Evolutionary conservation across 2,797 vertebrate genomes (phyloP).

Genomic region (Sebastes trivittatus): DNA sequence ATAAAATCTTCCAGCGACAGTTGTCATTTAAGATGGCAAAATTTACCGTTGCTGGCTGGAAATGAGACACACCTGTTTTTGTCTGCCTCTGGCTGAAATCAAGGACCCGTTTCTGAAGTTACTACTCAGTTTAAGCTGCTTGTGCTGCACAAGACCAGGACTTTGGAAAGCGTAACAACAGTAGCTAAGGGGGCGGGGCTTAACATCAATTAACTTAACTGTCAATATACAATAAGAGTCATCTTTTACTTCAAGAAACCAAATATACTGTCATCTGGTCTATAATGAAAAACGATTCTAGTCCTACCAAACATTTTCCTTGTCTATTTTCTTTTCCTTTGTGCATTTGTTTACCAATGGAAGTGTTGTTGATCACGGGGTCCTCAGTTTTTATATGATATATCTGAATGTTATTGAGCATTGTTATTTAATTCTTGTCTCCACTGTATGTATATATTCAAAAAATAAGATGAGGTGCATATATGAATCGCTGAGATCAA

Average conservation of each 20-base stretch:
- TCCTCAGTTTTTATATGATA: conserved; percentile 78
- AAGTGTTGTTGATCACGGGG: conserved; percentile 78
- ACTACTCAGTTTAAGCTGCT: too few species aligned
- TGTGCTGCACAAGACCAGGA: too few species aligned
- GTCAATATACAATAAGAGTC: background rate
- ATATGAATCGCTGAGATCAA: conserved; percentile 81
- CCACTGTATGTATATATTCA: conserved; percentile 85
- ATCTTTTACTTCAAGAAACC: conserved; percentile 34
- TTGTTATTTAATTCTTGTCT: conserved; percentile 86
- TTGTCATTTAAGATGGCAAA: background rate
- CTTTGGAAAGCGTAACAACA: too few species aligned
- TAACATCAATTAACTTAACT: background rate
- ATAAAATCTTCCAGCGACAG: background rate
- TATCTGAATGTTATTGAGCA: conserved; percentile 86
- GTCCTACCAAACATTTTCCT: conserved; percentile 57
- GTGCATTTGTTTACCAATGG: conserved; percentile 77
- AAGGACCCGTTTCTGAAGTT: background rate
- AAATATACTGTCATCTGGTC: conserved; percentile 48
- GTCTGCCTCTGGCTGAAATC: background rate
- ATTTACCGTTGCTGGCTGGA: background rate
- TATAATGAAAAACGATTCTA: conserved; percentile 7
- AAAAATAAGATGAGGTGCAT: conserved; percentile 78
- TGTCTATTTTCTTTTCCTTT: conserved; percentile 55
- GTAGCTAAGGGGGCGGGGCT: background rate
- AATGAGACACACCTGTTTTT: background rate